Evolutionary conservation across 2,888 invertebrate genomes (phyloP).

Genomic region (Xanthorhoe spadicearia): DNA sequence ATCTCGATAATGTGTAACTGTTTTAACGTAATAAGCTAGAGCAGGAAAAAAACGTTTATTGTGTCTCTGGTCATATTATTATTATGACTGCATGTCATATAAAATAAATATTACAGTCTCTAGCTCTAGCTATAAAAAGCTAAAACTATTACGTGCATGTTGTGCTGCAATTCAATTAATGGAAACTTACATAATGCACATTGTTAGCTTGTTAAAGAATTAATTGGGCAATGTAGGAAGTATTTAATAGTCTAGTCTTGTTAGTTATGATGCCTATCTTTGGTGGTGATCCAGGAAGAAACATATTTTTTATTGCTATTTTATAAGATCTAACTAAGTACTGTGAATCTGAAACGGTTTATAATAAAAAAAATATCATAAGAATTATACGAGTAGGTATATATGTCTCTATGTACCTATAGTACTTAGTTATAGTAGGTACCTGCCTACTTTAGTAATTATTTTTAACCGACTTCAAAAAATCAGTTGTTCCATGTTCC

Average conservation of each 20-base stretch:
- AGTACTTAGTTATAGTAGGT: too few species aligned
- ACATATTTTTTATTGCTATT: not conserved
- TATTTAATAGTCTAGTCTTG: conserved; percentile 6
- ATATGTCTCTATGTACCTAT: too few species aligned
- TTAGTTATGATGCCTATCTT: conserved; percentile 13
- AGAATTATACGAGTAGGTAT: too few species aligned
- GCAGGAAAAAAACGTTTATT: too few species aligned
- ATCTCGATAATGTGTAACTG: too few species aligned
- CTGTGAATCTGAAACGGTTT: not conserved
- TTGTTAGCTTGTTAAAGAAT: conserved; percentile 25
- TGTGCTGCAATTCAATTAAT: conserved; percentile 23
- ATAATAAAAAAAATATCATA: not conserved
- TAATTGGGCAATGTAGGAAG: conserved; percentile 31
- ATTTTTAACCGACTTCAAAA: too few species aligned
- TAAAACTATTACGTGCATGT: conserved; percentile 10
- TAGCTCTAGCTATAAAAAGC: conserved; percentile 6
- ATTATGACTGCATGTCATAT: not conserved
- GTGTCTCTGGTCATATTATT: too few species aligned
- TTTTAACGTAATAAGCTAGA: too few species aligned
- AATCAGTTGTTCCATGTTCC: too few species aligned
- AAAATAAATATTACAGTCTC: not conserved
- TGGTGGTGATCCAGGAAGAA: not conserved
- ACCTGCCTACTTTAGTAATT: too few species aligned
- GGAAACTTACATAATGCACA: conserved; percentile 22
- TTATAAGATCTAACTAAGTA: not conserved